Conservation (phyloP, 2,113 vertebrate species). For the Aramus guarauna region DNA sequence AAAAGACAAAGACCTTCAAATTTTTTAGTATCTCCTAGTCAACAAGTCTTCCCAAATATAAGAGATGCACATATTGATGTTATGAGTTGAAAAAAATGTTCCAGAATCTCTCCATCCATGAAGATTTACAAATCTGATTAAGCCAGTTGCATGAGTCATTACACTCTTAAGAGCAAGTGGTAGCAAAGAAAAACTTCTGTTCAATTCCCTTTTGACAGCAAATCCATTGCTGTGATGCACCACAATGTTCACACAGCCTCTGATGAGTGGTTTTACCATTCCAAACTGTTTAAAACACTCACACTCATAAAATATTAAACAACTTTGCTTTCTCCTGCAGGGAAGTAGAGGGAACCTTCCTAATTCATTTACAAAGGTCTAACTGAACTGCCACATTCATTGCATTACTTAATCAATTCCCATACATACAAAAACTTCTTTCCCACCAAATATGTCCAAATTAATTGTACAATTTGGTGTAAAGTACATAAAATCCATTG, state of each 20-base stretch:
- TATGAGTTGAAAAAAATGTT: background rate
- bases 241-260: slow-evolving; percentile 32
- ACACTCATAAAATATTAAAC: slow-evolving; percentile 70
- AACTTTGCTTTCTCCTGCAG: slow-evolving; percentile 47
- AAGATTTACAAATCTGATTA: slow-evolving; percentile 22
- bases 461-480: background rate
- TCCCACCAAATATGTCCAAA: slow-evolving; percentile 26
- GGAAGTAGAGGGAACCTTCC: slow-evolving; percentile 29
- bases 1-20: background rate
- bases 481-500: background rate
- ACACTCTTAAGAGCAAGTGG: slow-evolving; percentile 11
- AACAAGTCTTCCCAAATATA: background rate
- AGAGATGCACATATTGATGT: background rate
- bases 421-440: slow-evolving; percentile 4
- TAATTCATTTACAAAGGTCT: slow-evolving; percentile 58
- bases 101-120: background rate
- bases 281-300: slow-evolving; percentile 69
- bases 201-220: slow-evolving; percentile 44
- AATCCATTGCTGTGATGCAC: slow-evolving; percentile 45
- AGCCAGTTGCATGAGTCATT: background rate
- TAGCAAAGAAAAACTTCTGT: slow-evolving; percentile 24
- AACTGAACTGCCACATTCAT: slow-evolving; percentile 29
- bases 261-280: slow-evolving; percentile 59
- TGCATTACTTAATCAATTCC: slow-evolving; percentile 42
- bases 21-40: background rate